Evolutionary conservation across 2,888 invertebrate species (phyloP), one percentile per base, ranked within the genome.

Genomic region (Argyra leucocephala): DNA sequence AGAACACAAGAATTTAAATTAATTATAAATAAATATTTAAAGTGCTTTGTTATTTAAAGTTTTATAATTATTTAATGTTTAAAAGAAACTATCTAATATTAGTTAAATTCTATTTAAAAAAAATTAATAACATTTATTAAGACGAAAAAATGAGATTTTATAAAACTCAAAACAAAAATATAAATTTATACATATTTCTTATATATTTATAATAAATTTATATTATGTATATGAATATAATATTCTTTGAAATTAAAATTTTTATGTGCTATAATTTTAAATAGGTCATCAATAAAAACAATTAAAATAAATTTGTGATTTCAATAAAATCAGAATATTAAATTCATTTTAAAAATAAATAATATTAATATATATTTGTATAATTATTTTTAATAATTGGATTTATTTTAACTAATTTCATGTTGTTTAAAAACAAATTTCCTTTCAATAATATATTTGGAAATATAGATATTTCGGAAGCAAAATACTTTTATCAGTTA

Each of bases 1-100:
- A 48, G 48, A 18, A 48, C 48, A 48, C 48, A 48, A 48, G 48
- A 48, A 48, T 48, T 48, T 48, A 48, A 48, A 48, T 48, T 48
- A 48, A n/a, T 48, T 48, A 48, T 48, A 48, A 48, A 48, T 18
- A 48, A 48, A 18, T 18, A 18, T 18, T 48, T 48, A 48, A 48
- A 48, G 48, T 48, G 48, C 48, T 48, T 48, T 48, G 48, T 48
- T 48, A 48, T 48, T 48, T 48, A 48, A 48, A 48, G 48, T 48
- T 48, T n/a, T 48, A 18, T 48, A 48, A 48, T 48, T 48, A 48
- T 48, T 48, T 48, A 48, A 48, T 48, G 48, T 48, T 48, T 48
- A 48, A 48, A 48, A 48, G 48, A 18, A 31, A 15, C n/a, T 18
- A 18, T 48, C 48, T 48, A 48, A 48, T 12, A 48, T 48, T 48